Conservation (phyloP, 2,888 invertebrate genomes). For the Tetramorium bicarinatum region DNA sequence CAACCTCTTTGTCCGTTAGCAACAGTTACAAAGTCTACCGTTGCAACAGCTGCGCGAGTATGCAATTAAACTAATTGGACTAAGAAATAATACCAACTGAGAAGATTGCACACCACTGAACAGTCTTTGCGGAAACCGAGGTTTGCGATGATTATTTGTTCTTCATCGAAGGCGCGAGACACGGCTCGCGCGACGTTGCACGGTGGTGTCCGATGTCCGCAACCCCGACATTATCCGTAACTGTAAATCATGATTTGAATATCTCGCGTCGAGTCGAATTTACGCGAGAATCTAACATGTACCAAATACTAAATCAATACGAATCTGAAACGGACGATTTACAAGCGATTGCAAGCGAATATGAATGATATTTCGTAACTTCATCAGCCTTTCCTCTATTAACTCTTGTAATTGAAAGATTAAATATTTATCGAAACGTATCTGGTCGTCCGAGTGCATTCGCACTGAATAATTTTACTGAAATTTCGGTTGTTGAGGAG, state of each 20-base stretch:
- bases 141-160: slow-evolving; percentile 53
- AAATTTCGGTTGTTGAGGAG: slow-evolving; percentile 32
- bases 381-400: background rate
- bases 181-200: slow-evolving; percentile 17
- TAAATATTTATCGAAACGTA: slow-evolving; percentile 39
- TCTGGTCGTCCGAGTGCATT: slow-evolving; percentile 29
- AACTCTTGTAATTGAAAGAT: slow-evolving; percentile 31
- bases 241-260: slow-evolving; percentile 6
- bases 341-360: background rate
- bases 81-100: slow-evolving; percentile 62
- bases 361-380: slow-evolving; percentile 7
- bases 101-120: slow-evolving; percentile 57
- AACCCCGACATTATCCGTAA: background rate
- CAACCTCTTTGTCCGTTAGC: slow-evolving; percentile 52
- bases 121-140: slow-evolving; percentile 55
- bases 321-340: slow-evolving; percentile 2
- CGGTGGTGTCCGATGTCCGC: slow-evolving; percentile 13
- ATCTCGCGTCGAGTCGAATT: slow-evolving; percentile 15
- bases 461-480: slow-evolving; percentile 37
- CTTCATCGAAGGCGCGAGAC: slow-evolving; percentile 46
- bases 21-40: slow-evolving; percentile 61
- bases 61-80: slow-evolving; percentile 64
- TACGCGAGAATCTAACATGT: background rate
- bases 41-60: slow-evolving; percentile 59
- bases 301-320: slow-evolving; percentile 15